Evolutionary conservation across 2,797 vertebrate species (phyloP).

Genomic region (Hybognathus amarus): DNA sequence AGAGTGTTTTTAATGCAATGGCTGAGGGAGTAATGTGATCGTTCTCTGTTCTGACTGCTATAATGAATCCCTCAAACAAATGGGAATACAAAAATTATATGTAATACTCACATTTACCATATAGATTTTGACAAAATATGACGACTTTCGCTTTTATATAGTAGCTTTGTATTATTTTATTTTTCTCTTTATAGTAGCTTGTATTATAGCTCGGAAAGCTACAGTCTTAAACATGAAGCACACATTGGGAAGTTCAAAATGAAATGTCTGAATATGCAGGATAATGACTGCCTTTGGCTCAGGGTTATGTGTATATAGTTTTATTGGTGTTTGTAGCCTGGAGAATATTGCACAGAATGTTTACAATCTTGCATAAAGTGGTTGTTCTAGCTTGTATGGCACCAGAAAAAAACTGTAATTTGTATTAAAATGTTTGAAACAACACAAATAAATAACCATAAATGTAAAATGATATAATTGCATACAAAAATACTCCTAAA

Average conservation of each 20-base stretch:
- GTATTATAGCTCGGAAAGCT: background rate
- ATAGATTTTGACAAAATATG: background rate
- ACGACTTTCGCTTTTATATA: background rate
- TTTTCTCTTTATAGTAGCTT: background rate
- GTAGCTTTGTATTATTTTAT: background rate
- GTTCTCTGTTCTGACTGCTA: background rate
- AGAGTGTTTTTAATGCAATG: background rate
- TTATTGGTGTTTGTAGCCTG: slow-evolving; percentile 16
- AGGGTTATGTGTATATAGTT: background rate
- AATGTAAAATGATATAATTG: background rate
- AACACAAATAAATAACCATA: background rate
- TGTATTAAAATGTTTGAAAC: background rate
- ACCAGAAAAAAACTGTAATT: background rate
- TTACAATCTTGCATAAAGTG: background rate
- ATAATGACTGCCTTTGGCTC: slow-evolving; percentile 1
- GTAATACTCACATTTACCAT: background rate
- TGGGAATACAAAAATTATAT: background rate
- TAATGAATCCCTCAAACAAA: background rate
- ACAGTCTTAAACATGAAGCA: background rate
- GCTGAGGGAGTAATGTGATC: background rate
- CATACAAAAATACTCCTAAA: background rate
- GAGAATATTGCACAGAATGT: background rate
- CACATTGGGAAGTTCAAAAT: background rate
- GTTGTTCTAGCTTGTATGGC: background rate
- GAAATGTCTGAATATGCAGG: background rate